These are phyloP conservation scores for Oenanthe melanoleuca DNA, from an alignment of 2,113 vertebrate species.

Conservation along the genomic window DNA sequence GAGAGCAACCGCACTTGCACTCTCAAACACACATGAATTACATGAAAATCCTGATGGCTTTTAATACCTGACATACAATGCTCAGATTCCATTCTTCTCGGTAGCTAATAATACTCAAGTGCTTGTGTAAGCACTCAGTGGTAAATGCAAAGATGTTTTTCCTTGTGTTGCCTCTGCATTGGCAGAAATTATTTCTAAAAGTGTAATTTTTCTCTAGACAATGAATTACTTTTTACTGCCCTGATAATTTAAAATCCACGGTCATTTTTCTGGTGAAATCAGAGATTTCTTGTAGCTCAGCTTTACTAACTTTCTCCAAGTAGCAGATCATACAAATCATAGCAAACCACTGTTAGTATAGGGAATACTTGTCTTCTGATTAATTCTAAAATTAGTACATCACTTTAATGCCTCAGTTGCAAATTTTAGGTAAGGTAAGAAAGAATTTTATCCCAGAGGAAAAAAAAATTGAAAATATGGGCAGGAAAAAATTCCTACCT, in stretches of 20 bases:
- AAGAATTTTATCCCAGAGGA: not conserved
- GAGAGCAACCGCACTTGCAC: constrained; percentile 45
- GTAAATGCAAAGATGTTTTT: not conserved
- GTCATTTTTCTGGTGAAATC: not conserved
- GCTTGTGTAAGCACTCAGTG: not conserved
- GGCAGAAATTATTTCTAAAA: not conserved
- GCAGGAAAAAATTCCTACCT: fast-evolving
- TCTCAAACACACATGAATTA: not conserved
- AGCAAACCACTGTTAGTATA: not conserved
- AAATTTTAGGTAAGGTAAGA: not conserved
- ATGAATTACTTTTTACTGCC: not conserved
- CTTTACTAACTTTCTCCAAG: not conserved
- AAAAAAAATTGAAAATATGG: not conserved
- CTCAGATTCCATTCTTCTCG: not conserved
- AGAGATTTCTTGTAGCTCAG: not conserved
- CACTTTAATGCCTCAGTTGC: not conserved
- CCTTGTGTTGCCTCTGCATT: not conserved
- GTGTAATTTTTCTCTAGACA: not conserved
- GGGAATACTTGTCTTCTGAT: not conserved
- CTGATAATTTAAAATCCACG: not conserved
- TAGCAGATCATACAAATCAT: not conserved
- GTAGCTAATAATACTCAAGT: not conserved
- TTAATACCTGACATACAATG: not conserved
- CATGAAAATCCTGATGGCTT: not conserved
- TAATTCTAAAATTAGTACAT: not conserved